Evolutionary conservation across 2,113 vertebrate species (phyloP).

Genomic region (Corythaeola cristata): DNA sequence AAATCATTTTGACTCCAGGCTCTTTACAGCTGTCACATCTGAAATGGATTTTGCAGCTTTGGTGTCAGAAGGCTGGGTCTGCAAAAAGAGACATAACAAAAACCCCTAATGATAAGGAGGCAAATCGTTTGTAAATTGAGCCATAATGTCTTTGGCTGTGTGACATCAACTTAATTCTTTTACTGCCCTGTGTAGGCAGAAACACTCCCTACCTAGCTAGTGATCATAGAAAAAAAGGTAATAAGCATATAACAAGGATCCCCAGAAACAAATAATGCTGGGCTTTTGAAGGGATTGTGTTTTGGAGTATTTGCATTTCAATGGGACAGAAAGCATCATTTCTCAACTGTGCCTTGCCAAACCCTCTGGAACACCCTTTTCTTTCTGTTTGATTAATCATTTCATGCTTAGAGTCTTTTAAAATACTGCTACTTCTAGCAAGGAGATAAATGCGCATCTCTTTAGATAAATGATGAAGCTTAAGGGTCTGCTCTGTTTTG

Average conservation of each 20-base stretch:
- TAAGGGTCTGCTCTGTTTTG: background rate
- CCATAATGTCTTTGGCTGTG: background rate
- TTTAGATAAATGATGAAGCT: constrained; percentile 9
- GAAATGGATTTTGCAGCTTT: background rate
- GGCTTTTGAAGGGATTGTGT: background rate
- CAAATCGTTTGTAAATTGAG: background rate
- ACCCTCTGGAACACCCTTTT: constrained; percentile 38
- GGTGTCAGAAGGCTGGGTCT: background rate
- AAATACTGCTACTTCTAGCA: constrained; percentile 28
- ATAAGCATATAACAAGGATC: constrained; percentile 3
- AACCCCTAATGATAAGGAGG: background rate
- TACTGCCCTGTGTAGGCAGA: background rate
- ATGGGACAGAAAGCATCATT: constrained; percentile 41
- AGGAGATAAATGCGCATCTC: constrained; percentile 2
- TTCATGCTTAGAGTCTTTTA: constrained; percentile 39
- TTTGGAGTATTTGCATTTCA: constrained; percentile 67
- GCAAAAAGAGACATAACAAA: background rate
- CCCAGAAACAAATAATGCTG: background rate
- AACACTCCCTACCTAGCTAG: background rate
- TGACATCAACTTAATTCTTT: background rate
- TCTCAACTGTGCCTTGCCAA: constrained; percentile 44
- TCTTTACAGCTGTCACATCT: constrained; percentile 15
- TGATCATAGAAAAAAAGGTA: background rate
- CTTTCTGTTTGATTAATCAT: constrained; percentile 63
- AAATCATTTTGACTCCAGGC: background rate